Evolutionary conservation across 2,797 vertebrate genomes (phyloP).

Genomic region (Hafferia zeledoni): DNA sequence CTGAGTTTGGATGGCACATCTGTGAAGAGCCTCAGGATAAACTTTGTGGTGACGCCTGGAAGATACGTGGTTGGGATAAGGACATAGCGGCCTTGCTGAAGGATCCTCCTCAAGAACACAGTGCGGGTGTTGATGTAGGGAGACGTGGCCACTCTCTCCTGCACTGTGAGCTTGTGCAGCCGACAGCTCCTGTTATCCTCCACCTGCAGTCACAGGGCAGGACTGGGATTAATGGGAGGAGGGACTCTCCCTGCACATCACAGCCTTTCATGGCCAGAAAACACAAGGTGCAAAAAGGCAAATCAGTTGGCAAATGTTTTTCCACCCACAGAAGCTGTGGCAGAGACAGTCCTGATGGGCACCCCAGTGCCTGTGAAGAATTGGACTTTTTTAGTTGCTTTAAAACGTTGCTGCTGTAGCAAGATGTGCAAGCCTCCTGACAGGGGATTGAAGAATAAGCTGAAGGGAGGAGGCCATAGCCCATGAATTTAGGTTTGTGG

Average conservation of each 20-base stretch:
- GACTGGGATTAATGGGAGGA: neutral
- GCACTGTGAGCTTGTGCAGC: conserved; percentile 86
- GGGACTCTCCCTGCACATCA: neutral
- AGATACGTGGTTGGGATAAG: conserved; percentile 89
- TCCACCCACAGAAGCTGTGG: neutral
- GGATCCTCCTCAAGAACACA: conserved; percentile 82
- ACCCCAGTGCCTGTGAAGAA: neutral
- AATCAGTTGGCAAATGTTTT: neutral
- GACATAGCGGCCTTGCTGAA: conserved; percentile 86
- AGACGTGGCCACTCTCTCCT: conserved; percentile 79
- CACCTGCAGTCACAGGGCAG: conserved; percentile 78
- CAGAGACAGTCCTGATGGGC: neutral
- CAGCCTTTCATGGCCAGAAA: neutral
- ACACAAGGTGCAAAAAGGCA: rapidly evolving
- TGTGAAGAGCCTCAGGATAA: conserved; percentile 89
- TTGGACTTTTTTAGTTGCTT: neutral
- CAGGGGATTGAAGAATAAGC: neutral
- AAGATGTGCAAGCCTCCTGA: neutral
- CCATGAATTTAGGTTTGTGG: neutral
- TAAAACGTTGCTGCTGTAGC: neutral
- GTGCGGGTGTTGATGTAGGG: conserved; percentile 86
- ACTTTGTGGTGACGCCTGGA: conserved; percentile 77
- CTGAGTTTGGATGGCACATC: conserved; percentile 84
- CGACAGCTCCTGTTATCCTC: conserved; percentile 91
- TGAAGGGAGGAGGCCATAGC: neutral